These are phyloP conservation scores for Formica aserva DNA, from an alignment of 2,888 invertebrate genomes.

Conservation along the genomic window DNA sequence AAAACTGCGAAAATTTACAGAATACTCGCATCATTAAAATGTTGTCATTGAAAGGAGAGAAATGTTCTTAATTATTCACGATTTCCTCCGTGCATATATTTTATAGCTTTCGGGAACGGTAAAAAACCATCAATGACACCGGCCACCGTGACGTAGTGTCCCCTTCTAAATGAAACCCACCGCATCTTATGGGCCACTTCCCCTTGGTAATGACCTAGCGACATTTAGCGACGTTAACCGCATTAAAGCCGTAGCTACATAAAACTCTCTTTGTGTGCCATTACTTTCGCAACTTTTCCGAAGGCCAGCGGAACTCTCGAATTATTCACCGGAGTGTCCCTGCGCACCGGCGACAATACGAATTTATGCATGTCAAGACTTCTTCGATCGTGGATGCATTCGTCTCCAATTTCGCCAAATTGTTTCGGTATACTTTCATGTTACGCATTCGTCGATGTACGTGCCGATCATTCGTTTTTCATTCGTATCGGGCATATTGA, in stretches of 20 bases:
- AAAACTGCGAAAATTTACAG: background rate
- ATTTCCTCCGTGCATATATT: background rate
- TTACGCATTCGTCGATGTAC: background rate
- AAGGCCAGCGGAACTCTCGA: slow-evolving; percentile 34
- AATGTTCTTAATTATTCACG: background rate
- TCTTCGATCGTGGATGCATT: background rate
- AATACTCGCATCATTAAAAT: background rate
- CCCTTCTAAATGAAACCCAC: background rate
- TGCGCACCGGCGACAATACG: background rate
- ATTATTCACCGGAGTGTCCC: slow-evolving; percentile 27
- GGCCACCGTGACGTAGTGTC: background rate
- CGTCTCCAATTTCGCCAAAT: background rate
- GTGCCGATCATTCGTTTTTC: background rate
- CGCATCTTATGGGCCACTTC: slow-evolving; percentile 8
- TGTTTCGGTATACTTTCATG: background rate
- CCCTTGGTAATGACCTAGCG: slow-evolving; percentile 23
- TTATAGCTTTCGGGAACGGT: background rate
- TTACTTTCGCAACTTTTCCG: slow-evolving; percentile 38
- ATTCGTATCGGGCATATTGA: background rate
- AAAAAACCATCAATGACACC: background rate
- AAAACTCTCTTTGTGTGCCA: slow-evolving; percentile 1
- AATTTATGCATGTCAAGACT: background rate
- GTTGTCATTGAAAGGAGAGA: background rate
- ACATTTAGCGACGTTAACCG: slow-evolving; percentile 34
- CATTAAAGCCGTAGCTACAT: background rate